Conservation (phyloP, 2,888 invertebrate species). For the Blomia tropicalis region DNA sequence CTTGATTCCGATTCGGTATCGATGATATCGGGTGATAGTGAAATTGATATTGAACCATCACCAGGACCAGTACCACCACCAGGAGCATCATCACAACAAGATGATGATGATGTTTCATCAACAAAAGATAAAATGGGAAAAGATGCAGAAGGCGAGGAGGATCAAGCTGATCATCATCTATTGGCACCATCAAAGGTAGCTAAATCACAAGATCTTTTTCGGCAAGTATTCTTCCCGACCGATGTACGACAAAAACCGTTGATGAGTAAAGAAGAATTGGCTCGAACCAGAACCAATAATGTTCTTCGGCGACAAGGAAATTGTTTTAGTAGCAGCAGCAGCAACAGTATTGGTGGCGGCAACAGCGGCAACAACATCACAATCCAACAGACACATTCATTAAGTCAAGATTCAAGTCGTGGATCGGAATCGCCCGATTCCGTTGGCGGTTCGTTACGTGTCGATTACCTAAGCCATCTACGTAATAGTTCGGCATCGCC, state of each 20-base stretch:
- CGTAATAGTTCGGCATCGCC: slow-evolving; percentile 5
- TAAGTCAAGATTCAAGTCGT: neutral
- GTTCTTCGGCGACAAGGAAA: neutral
- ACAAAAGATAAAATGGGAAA: neutral
- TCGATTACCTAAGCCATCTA: slow-evolving; percentile 8
- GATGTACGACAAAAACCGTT: neutral
- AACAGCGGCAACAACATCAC: too few relatives aligned
- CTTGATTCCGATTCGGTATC: neutral
- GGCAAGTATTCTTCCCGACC: neutral
- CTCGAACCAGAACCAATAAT: neutral
- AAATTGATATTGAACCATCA: neutral
- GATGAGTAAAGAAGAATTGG: neutral
- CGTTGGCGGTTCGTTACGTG: neutral
- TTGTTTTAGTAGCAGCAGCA: too few relatives aligned
- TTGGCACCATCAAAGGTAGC: slow-evolving; percentile 14
- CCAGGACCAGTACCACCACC: too few relatives aligned
- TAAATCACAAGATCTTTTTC: slow-evolving; percentile 6
- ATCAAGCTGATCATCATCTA: neutral
- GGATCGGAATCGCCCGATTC: neutral
- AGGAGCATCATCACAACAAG: neutral
- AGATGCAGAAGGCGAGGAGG: neutral
- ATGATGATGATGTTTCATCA: neutral
- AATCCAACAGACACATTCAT: neutral
- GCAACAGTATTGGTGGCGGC: neutral
- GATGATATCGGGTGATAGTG: neutral